Percentiles rank a stretch among this genome's conserved stretches.
Conservation (phyloP, 1,140 invertebrate species). For the Brachionus paranguensis region DNA sequence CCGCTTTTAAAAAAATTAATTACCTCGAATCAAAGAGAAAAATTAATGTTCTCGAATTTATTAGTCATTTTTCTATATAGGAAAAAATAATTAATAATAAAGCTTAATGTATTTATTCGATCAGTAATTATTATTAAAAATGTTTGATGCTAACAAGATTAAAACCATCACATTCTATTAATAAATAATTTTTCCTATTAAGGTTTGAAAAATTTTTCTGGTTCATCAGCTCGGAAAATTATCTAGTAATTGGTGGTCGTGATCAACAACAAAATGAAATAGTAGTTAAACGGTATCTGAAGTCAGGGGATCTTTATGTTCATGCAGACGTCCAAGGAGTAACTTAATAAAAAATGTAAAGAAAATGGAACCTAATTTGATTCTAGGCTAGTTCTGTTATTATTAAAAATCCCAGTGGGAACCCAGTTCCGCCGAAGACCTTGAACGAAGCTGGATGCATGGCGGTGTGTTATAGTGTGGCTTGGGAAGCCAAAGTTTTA, state of each 20-base stretch:
- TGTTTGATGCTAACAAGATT: neutral
- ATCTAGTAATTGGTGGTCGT: slow-evolving; percentile 85
- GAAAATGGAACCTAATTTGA: neutral
- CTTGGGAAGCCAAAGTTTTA: slow-evolving; percentile 92
- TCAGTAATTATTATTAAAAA: neutral
- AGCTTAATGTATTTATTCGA: neutral
- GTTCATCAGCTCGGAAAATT: slow-evolving; percentile 98
- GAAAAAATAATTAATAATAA: neutral
- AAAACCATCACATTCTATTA: neutral
- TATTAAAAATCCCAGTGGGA: slow-evolving; percentile 74
- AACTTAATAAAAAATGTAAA: neutral
- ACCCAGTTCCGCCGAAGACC: slow-evolving; percentile 78
- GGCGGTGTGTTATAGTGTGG: slow-evolving; percentile 90
- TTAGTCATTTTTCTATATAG: neutral
- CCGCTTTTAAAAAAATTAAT: neutral
- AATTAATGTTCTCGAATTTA: neutral
- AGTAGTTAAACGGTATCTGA: slow-evolving; percentile 87
- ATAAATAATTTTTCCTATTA: slow-evolving; percentile 38
- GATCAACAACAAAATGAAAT: slow-evolving; percentile 97
- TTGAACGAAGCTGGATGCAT: slow-evolving; percentile 92
- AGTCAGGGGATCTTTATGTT: slow-evolving; percentile 57
- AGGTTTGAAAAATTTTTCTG: slow-evolving; percentile 99
- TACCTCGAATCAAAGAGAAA: neutral
- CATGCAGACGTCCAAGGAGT: slow-evolving; percentile 84
- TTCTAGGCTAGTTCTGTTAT: slow-evolving; percentile 60